Base-by-base conservation (phyloP, 2,888 invertebrate species). In the Ceriagrion tenellum region DNA sequence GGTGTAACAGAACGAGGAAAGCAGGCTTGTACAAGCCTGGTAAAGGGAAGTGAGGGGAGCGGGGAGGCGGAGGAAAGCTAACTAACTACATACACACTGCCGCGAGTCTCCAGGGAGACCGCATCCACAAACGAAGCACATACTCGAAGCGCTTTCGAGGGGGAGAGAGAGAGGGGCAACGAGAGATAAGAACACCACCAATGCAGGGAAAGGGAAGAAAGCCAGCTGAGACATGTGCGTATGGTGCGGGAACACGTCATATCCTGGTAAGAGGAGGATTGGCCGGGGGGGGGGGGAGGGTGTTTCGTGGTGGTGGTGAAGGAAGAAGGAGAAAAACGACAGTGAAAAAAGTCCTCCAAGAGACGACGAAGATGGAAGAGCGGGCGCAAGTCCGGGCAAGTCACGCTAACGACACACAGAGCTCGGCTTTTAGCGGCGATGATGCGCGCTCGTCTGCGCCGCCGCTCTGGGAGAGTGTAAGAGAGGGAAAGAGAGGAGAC, bases 221-320 rank as follows among this genome's bases (percentile, higher is more conserved):
- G 91, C 59, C 91, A 63, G 91, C 63, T 91, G 91, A 47, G 93
- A 93, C 93, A 91, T 91, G 91, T 91, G 69, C 69, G 91, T 91
- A 63, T 91, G 91, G 40, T 55, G 26, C 69, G 69, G 20, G 93
- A 93, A 93, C 93, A 93, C 93, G 93, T 93, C 93, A 93, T 93
- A 93, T 93, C 93, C 93, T 93, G 93, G 63, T 40, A 63, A 47
- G 69, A 47, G 55, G 55, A 23, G 47, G 23, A 88, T 20, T 18
- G 47, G 88, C 40, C 18, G 63, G 16, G n/a, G 59, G 35, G 30
- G 13, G 16, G 2, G 47, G 47, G 8, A 47, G 47, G 47, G 47
- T 47, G 47, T 47, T 47, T 47, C 2, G 47, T 47, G 47, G 47
- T 47, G 47, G 47, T 47, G 47, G 47, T 4, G 47, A 47, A 47